Evolutionary conservation across 2,113 vertebrate genomes (phyloP), one percentile per base, ranked within the genome.

Genomic region (Atractosteus spatula): DNA sequence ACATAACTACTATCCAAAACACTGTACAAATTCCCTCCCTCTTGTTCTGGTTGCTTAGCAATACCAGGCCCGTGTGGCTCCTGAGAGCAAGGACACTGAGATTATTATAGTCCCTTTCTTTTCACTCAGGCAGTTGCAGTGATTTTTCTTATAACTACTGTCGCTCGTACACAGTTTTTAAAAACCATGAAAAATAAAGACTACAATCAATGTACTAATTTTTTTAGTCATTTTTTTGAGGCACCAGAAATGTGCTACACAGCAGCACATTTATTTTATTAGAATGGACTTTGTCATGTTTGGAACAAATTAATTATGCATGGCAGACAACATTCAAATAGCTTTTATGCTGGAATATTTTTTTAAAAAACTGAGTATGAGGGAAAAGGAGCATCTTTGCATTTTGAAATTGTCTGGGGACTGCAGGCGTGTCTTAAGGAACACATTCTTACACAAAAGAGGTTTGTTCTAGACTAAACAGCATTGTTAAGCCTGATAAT

Each of bases 11-110:
- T 70, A 72, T 70, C 66, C 68, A 76, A 80, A 73, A 70, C 76
- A 76, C 82, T 81, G 85, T 84, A 83, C 74, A 73, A 81, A 87
- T 89, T 87, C 84, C 70, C 85, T 70, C 51, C 68, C 62, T 71
- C 74, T 63, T 76, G 71, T 62, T 74, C 70, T 71, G 73, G 88
- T 92, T 91, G 90, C 90, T 80, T 72, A 80, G 91, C 81, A 69
- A 89, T 86, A 76, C 29, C 76, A 74, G 74, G 74, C 62, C 29
- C 77, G 79, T 76, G 77, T 76, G 72, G 78, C 83, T 71, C 68
- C 71, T 71, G 71, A 44, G 6, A 67, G 74, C 66, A 76, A 59
- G 56, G 72, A 68, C 55, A 47, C 57, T 44, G 68, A 14, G 67
- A 71, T 77, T 72, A 72, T 79, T 72, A 70, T 55, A 65, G 59